Conservation (phyloP, 2,113 vertebrate species). For the Ceyx cyanopectus region DNA sequence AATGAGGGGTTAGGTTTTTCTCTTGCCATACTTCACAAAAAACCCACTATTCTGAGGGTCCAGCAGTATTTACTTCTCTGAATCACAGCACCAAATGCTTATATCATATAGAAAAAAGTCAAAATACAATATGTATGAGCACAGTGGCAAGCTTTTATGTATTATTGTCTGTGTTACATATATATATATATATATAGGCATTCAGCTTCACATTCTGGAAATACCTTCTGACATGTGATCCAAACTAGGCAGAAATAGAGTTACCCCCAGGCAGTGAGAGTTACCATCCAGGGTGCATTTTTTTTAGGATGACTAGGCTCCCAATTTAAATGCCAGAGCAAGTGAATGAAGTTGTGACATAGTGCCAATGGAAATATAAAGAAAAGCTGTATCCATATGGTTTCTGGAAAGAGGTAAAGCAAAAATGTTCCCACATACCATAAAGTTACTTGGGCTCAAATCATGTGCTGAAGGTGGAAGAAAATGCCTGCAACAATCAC, state of each 20-base stretch:
- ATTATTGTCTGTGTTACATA: not conserved
- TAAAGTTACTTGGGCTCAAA: not conserved
- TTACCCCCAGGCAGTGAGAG: not conserved
- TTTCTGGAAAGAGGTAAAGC: not conserved
- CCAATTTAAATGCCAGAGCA: not conserved
- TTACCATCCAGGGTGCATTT: not conserved
- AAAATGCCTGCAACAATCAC: not conserved
- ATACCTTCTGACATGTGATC: not conserved
- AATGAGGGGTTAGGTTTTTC: not conserved
- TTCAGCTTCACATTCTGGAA: not conserved
- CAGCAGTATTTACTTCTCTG: not conserved
- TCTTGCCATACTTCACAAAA: not conserved
- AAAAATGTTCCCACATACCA: not conserved
- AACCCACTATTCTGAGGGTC: not conserved
- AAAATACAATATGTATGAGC: accelerated
- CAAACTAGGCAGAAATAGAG: not conserved
- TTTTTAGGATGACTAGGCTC: not conserved
- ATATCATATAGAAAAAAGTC: not conserved
- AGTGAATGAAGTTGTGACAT: not conserved
- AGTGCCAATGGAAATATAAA: not conserved
- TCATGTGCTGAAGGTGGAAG: not conserved
- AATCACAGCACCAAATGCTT: not conserved
- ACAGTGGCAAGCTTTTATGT: not conserved
- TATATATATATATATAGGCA: not conserved
- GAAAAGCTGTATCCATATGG: not conserved